These are phyloP conservation scores for Notarius lentiginosus DNA, from an alignment of 2,113 vertebrate genomes.

Conservation along the genomic window DNA sequence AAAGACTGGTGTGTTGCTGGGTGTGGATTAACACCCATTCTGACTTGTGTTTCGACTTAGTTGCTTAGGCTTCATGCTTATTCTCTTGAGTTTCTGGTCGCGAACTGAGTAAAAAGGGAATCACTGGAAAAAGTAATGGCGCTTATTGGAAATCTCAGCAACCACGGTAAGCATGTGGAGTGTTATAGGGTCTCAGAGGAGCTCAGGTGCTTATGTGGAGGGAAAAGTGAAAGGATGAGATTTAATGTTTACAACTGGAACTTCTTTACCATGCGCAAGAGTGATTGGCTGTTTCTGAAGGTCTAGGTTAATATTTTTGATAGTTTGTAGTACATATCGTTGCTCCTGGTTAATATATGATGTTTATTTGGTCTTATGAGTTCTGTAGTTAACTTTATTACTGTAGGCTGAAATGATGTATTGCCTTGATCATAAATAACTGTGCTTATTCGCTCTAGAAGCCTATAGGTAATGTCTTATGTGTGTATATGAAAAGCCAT, in stretches of 20 bases:
- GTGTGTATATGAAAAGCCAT: neutral
- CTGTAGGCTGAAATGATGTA: neutral
- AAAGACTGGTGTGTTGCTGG: conserved; percentile 69
- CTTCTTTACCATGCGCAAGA: neutral
- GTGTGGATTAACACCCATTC: conserved; percentile 58
- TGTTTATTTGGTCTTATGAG: neutral
- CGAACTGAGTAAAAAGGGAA: neutral
- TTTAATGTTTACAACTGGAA: neutral
- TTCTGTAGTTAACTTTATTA: neutral
- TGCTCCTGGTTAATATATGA: neutral
- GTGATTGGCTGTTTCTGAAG: neutral
- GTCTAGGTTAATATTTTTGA: neutral
- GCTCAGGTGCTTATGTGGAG: neutral
- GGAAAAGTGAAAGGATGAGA: neutral
- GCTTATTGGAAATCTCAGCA: neutral
- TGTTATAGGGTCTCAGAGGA: neutral
- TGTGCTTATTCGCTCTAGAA: neutral
- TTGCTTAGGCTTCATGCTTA: neutral
- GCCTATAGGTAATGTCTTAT: neutral
- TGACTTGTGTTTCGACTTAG: conserved; percentile 10
- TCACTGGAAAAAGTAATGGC: conserved; percentile 21
- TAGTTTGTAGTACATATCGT: neutral
- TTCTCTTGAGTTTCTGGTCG: conserved; percentile 8
- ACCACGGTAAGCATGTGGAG: conserved; percentile 22
- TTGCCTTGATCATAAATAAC: neutral